Evolutionary conservation across 30 jellyfish, hydroid and myxozoan genomes (phyloP).

Genomic region (Pelagia noctiluca): DNA sequence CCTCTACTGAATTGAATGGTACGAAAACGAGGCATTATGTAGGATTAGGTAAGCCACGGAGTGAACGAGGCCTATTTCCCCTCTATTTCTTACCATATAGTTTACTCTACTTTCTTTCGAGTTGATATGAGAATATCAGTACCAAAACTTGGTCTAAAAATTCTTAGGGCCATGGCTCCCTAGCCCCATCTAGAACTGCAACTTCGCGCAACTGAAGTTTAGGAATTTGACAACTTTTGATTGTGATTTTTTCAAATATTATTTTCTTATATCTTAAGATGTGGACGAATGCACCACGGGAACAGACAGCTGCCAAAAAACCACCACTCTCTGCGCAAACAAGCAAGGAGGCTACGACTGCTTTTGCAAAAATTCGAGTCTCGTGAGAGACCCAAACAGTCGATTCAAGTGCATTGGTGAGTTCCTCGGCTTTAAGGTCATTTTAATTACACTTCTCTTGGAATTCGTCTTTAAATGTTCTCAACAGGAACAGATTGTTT

Average conservation of each 20-base stretch:
- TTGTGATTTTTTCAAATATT: too few species aligned
- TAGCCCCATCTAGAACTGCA: background rate
- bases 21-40: too few species aligned
- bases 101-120: too few species aligned
- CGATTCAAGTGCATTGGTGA: background rate
- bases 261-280: too few species aligned
- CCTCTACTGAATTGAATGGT: too few species aligned
- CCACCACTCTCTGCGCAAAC: constrained; percentile 18
- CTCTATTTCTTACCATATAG: too few species aligned
- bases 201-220: background rate
- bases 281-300: constrained; percentile 38
- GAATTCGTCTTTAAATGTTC: background rate
- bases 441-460: background rate
- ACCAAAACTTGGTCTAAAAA: too few species aligned
- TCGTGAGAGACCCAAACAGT: background rate
- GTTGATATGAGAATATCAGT: too few species aligned
- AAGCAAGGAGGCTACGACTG: constrained; percentile 31
- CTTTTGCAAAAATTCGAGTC: constrained; percentile 16
- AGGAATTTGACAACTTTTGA: background rate
- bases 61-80: too few species aligned
- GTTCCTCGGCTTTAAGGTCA: background rate
- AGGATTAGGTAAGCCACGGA: too few species aligned
- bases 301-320: constrained; percentile 28
- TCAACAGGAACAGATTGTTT: background rate
- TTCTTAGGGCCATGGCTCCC: background rate